Evolutionary conservation across 2,888 invertebrate species (phyloP), one percentile per base, ranked within the genome.

Genomic region (Drosophila colorata): DNA sequence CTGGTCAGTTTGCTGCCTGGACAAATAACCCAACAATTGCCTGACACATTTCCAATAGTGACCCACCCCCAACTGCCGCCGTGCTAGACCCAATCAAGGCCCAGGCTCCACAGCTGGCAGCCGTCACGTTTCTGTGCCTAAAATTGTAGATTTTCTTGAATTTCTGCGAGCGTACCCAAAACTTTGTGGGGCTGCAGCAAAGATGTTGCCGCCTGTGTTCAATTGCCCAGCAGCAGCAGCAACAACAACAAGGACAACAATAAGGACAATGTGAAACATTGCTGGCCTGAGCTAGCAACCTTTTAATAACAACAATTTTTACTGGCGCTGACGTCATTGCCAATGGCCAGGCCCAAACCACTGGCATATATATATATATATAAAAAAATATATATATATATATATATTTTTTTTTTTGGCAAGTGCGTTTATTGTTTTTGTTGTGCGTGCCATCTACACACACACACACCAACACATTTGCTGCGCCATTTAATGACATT

Each of bases 11-110:
- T 9, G 38, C 41, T 67, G 56, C 20, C 14, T 48, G 40, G 18
- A 4, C 60, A 48, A 61, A 61, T 16, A 33, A 4, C 33, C 48
- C 48, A 25, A 35, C 41, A 61, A 61, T 49, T 49, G 35, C 41
- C 77, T 81, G 82, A 77, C 82, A 69, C 74, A 85, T 81, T 82
- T 85, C 55, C 67, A 85, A 82, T 79, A 52, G 60, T 44, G 60
- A 38, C 9, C 55, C 52, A 41, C 6, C 23, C 33, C 52, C 35
- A 14, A 14, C 14, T 14, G 20, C 11, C 14, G 9, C 18, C n/a
- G 4, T 13, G 4, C 35, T 35, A 53, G 49, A 38, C 49, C 57
- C 56, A 46, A 66, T 66, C 70, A 74, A 57, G 9, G 9, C 2
- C 9, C 28, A 28, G 28, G 28, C 28, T 28, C 28, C 28, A 28